phyloP scores from a whole-genome alignment of 1,140 invertebrate species.

The Holotrichia oblita region DNA sequence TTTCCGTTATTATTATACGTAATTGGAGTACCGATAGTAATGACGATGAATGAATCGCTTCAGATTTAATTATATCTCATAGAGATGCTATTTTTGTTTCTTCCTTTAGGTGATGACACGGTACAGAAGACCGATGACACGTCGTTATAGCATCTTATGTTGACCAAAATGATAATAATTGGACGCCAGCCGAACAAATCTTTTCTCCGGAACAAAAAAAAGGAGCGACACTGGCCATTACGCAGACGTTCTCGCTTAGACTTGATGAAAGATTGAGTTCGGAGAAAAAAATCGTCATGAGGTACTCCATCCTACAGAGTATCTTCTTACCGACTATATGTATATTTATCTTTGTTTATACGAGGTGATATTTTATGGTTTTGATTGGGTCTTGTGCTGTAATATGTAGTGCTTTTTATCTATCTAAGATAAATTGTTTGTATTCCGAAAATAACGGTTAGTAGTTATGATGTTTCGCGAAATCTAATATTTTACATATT shows the following conservation, averaged over 20 bases:
- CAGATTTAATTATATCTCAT: not conserved
- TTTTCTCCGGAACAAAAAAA: not conserved
- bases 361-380: not conserved
- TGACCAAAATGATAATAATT: conserved; percentile 18
- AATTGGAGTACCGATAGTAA: not conserved
- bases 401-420: not conserved
- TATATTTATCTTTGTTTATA: conserved; percentile 14
- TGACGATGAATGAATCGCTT: not conserved
- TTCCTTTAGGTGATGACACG: not conserved
- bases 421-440: not conserved
- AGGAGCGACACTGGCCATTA: not conserved
- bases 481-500: too few relatives aligned
- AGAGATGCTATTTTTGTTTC: not conserved
- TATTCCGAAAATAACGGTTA: not conserved
- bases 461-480: not conserved
- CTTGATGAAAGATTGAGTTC: conserved; percentile 11
- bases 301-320: not conserved
- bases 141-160: not conserved
- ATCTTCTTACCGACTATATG: not conserved
- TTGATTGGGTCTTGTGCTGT: not conserved
- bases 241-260: not conserved
- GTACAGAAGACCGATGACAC: not conserved
- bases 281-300: not conserved
- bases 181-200: not conserved
- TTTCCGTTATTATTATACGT: not conserved